Evolutionary conservation across 2,113 vertebrate species (phyloP).

Genomic region (Opisthocomus hoazin): DNA sequence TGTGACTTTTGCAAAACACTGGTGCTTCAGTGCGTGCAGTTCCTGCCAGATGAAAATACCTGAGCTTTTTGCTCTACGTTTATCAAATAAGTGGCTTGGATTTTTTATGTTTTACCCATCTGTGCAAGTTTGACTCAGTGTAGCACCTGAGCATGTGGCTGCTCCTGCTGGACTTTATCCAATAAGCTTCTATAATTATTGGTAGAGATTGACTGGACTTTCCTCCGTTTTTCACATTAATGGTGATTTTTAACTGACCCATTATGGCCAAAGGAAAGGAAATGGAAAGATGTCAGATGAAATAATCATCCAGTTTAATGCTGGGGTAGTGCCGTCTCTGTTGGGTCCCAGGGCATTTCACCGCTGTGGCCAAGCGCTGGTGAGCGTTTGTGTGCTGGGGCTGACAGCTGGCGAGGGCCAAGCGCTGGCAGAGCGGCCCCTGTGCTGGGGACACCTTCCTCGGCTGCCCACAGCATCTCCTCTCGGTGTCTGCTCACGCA

Average conservation of each 20-base stretch:
- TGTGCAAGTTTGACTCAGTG: not conserved
- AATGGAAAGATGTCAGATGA: not conserved
- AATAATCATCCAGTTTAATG: not conserved
- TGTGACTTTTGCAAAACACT: not conserved
- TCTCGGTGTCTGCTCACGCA: fast-evolving
- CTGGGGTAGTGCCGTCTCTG: not conserved
- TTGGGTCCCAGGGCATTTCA: not conserved
- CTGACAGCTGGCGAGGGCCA: not conserved
- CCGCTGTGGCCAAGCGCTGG: fast-evolving
- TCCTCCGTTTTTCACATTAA: not conserved
- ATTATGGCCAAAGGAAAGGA: not conserved
- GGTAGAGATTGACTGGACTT: not conserved
- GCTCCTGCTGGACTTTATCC: not conserved
- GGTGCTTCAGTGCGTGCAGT: not conserved
- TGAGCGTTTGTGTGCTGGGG: fast-evolving
- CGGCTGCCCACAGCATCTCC: fast-evolving
- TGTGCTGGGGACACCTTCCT: not conserved
- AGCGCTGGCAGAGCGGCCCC: not conserved
- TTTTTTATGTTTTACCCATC: not conserved
- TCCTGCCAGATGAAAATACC: not conserved
- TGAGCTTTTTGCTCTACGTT: not conserved
- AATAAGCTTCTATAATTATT: not conserved
- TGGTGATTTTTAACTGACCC: not conserved
- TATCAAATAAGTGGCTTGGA: not conserved
- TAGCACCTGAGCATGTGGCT: not conserved